A percentile compares a stretch with the other conserved stretches of the same genome.
Evolutionary conservation across 2,888 invertebrate species (phyloP).

Genomic region (Acleris holmiana): DNA sequence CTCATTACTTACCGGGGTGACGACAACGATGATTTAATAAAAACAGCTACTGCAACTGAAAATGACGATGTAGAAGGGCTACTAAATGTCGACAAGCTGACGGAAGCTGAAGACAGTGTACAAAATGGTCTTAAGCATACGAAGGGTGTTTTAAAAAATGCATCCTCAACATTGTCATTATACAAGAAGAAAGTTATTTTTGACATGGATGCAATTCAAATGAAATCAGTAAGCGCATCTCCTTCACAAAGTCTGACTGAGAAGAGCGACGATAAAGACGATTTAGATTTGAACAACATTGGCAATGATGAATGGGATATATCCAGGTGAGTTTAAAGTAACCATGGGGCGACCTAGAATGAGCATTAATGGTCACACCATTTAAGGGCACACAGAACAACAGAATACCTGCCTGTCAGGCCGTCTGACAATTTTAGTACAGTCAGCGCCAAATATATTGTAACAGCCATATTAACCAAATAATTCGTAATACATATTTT

Average conservation of each 20-base stretch:
- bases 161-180: conserved; percentile 79
- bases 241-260: conserved; percentile 79
- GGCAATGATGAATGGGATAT: conserved; percentile 82
- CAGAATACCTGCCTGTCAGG: no score
- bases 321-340: conserved; percentile 68
- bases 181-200: conserved; percentile 87
- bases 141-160: conserved; percentile 85
- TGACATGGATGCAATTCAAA: conserved; percentile 84
- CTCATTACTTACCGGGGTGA: conserved; percentile 40
- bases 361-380: no score
- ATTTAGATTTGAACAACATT: conserved; percentile 69
- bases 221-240: conserved; percentile 80
- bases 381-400: no score
- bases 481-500: no score
- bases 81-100: conserved; percentile 53
- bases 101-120: conserved; percentile 58
- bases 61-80: conserved; percentile 61
- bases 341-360: no score
- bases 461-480: no score
- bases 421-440: no score
- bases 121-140: conserved; percentile 59
- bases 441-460: no score
- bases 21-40: conserved; percentile 31
- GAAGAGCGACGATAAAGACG: conserved; percentile 70
- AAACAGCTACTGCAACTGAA: conserved; percentile 48